These are phyloP conservation scores for Pyrrhura leucotis DNA, from an alignment of 2,797 vertebrate genomes.

Conservation along the genomic window DNA sequence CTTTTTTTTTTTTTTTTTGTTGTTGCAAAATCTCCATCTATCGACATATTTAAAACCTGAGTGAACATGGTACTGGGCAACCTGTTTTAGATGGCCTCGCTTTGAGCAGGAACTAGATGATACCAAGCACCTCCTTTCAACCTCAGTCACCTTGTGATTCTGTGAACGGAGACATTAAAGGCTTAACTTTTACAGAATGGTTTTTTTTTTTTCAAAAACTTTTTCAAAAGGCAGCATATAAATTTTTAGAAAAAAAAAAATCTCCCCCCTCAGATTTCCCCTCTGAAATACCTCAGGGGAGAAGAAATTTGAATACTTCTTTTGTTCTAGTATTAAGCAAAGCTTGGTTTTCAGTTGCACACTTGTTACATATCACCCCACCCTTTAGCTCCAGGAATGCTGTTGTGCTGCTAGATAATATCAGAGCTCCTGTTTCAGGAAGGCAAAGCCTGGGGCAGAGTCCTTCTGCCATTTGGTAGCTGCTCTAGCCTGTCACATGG, in stretches of 20 bases:
- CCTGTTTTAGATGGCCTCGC: neutral
- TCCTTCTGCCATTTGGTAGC: neutral
- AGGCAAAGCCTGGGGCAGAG: neutral
- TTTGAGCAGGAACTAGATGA: neutral
- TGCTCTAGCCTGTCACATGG: neutral
- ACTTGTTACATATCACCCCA: slow-evolving; percentile 51
- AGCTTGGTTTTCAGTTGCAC: slow-evolving; percentile 15
- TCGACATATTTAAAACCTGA: neutral
- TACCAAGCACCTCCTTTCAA: neutral
- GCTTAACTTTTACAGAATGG: neutral
- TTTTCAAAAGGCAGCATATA: neutral
- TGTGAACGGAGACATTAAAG: neutral
- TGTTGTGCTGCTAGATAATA: slow-evolving; percentile 33
- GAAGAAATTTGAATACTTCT: slow-evolving; percentile 4
- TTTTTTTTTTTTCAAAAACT: neutral
- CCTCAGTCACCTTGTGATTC: neutral
- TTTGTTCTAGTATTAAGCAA: slow-evolving; percentile 25
- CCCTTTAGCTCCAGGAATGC: slow-evolving; percentile 48
- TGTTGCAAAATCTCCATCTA: neutral
- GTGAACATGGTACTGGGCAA: neutral
- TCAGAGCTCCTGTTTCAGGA: slow-evolving; percentile 11
- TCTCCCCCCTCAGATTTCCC: neutral
- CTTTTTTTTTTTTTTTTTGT: too few species aligned
- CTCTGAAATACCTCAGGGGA: neutral
- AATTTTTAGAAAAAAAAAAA: neutral